Evolutionary conservation across 2,888 invertebrate species (phyloP).

Genomic region (Augochlorella aurata): DNA sequence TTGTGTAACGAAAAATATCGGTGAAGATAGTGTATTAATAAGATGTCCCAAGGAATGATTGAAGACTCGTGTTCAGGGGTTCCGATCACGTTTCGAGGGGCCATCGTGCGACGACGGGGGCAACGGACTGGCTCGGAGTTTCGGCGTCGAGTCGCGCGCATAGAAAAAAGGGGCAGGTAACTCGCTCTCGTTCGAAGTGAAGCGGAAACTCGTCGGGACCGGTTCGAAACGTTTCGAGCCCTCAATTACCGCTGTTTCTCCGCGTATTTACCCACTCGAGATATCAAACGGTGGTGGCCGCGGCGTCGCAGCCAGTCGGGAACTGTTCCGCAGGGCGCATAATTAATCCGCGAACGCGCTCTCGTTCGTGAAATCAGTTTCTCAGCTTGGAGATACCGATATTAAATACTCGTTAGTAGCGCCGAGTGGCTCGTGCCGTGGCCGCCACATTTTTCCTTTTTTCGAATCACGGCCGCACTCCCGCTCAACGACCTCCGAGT

Average conservation of each 20-base stretch:
- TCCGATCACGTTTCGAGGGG: no score
- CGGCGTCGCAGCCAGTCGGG: constrained; percentile 9
- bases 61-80: no score
- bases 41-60: no score
- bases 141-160: not conserved
- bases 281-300: constrained; percentile 38
- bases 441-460: not conserved
- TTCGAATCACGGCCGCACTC: not conserved
- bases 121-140: not conserved
- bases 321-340: constrained; percentile 37
- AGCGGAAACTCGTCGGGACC: constrained; percentile 13
- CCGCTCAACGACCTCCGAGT: not conserved
- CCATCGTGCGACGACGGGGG: not conserved
- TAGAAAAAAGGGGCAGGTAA: not conserved
- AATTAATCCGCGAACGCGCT: constrained; percentile 50
- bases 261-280: constrained; percentile 33
- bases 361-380: constrained; percentile 44
- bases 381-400: constrained; percentile 17
- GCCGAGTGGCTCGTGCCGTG: constrained; percentile 17
- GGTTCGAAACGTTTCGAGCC: constrained; percentile 29
- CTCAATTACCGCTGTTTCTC: constrained; percentile 40
- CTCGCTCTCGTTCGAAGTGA: constrained; percentile 12
- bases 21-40: no score
- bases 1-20: no score
- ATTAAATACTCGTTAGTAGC: constrained; percentile 21